These are phyloP conservation scores for Megalops atlanticus DNA, from an alignment of 2,113 vertebrate genomes.

Conservation along the genomic window DNA sequence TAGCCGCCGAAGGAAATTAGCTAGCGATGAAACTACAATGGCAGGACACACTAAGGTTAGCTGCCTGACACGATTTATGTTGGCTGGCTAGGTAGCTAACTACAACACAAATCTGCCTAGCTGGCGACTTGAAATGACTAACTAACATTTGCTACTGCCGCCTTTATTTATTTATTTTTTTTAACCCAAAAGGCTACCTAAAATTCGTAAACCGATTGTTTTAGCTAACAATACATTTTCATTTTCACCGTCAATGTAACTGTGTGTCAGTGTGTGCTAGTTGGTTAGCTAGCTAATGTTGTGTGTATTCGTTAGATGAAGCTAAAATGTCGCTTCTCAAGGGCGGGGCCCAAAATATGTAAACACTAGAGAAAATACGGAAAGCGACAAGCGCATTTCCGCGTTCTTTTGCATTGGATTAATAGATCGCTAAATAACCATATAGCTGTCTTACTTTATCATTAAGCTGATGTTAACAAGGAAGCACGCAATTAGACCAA, in stretches of 20 bases:
- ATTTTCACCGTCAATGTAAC: neutral
- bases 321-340: conserved; percentile 16
- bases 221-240: too few species aligned
- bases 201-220: neutral
- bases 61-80: neutral
- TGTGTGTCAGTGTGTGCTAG: neutral
- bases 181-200: neutral
- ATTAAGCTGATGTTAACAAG: neutral
- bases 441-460: too few species aligned
- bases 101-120: too few species aligned
- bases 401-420: neutral
- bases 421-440: too few species aligned
- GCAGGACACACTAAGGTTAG: neutral
- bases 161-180: too few species aligned
- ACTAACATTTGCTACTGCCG: too few species aligned
- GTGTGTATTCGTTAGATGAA: neutral
- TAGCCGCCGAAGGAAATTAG: conserved; percentile 14
- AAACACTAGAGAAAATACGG: conserved; percentile 48
- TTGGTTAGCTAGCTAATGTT: neutral
- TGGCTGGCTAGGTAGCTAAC: too few species aligned
- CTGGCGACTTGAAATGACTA: neutral
- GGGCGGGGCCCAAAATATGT: conserved; percentile 11
- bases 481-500: too few species aligned
- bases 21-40: neutral
- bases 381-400: conserved; percentile 3